These are phyloP conservation scores for Lepidocyrtoides sp. DNA, from an alignment of 2,888 invertebrate genomes.

Conservation along the genomic window DNA sequence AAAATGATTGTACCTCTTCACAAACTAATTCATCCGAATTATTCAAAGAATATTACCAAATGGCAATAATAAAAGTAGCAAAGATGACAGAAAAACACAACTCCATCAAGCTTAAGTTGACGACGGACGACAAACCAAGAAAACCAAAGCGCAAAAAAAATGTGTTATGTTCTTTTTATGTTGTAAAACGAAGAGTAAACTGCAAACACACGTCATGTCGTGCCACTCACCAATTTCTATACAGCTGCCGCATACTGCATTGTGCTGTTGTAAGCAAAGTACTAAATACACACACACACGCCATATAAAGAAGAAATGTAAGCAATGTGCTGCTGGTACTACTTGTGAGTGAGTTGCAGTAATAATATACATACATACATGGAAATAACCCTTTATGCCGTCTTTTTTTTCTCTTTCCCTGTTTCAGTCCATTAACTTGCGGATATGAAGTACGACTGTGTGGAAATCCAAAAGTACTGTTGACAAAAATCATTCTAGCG, in stretches of 20 bases:
- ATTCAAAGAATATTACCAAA: constrained; percentile 49
- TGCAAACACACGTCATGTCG: constrained; percentile 68
- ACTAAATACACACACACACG: too few species aligned
- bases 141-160: constrained; percentile 6
- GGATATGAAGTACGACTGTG: constrained; percentile 66
- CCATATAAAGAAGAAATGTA: too few species aligned
- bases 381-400: too few species aligned
- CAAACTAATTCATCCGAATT: constrained; percentile 15
- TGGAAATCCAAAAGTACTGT: constrained; percentile 62
- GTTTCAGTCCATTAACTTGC: constrained; percentile 67
- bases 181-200: constrained; percentile 52
- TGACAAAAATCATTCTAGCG: constrained; percentile 67
- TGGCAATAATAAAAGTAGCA: constrained; percentile 3
- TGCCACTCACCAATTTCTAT: constrained; percentile 69
- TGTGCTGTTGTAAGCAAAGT: too few species aligned
- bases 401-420: constrained; percentile 29
- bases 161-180: constrained; percentile 29
- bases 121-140: constrained; percentile 28
- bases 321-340: too few species aligned
- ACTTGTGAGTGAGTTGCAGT: too few species aligned
- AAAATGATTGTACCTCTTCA: neutral
- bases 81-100: constrained; percentile 16
- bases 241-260: neutral
- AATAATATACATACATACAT: too few species aligned
- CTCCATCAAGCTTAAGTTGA: constrained; percentile 5